Base-by-base conservation (phyloP, 2,888 invertebrate genomes). In the Chironomus riparius region DNA sequence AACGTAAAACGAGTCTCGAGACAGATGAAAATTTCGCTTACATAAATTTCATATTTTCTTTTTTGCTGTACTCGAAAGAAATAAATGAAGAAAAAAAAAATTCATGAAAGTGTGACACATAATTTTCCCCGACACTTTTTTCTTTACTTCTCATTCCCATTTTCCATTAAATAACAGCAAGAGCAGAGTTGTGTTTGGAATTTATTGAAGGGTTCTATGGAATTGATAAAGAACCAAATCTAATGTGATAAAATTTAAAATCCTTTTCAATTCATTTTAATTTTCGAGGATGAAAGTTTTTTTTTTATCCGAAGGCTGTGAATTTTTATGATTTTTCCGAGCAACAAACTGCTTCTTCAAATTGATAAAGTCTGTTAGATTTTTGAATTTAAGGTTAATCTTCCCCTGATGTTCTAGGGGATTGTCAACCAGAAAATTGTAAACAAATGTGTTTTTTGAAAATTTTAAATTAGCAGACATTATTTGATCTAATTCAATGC, bases 11-110 rank as follows among this genome's bases (percentile, higher is more conserved):
- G 18, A 38, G 38, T 15, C 65, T 65, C 13, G 68, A 68, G 68
- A 68, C 68, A 68, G 68, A 68, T 68, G 68, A 68, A 28, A 68
- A 6, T 68, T 68, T 28, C 28, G 38, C 68, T 68, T 68, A 68
- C 68, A 68, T 68, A 68, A 68, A 38, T 68, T 68, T 65, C 12
- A 22, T 65, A 65, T 4, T 15, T 15, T 21, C 21, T 21, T 21
- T 62, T 21, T 62, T 22, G 4, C 28, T 28, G 68, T n/a, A 22
- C 22, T 21, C 21, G 56, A 18, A 13, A 13, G 15, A n/a, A 56
- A 24, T 4, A 21, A 65, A 10, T 3, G 13, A 21, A n/a, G 24
- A 47, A n/a, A 50, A 24, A 21, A 24, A 65, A 15, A 38, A 68
- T 15, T 15, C 68, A 68, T 47, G 68, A 22, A 28, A 68, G 38